Percentiles rank a stretch among this genome's conserved stretches.
Conservation (phyloP, 2,888 invertebrate species). For the Hypomecis atomaria region DNA sequence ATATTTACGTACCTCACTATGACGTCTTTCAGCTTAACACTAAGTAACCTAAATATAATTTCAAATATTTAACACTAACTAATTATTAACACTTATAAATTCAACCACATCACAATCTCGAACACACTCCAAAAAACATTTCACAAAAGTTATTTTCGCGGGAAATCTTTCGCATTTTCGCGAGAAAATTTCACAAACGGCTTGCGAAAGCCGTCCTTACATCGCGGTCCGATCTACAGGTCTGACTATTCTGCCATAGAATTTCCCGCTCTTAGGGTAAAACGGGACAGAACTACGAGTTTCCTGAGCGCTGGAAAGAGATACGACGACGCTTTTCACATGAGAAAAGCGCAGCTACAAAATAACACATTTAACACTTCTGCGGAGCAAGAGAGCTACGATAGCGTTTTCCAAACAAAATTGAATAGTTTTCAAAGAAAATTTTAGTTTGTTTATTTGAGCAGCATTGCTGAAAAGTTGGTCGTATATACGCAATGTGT, state of each 20-base stretch:
- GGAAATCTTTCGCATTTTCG: slow-evolving; percentile 35
- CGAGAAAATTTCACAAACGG: slow-evolving; percentile 44
- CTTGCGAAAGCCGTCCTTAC: slow-evolving; percentile 60
- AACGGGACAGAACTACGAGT: slow-evolving; percentile 49
- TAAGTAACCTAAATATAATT: slow-evolving; percentile 42
- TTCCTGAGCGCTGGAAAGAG: slow-evolving; percentile 49
- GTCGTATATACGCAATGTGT: slow-evolving; percentile 40
- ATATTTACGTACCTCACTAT: slow-evolving; percentile 69
- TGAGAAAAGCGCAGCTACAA: slow-evolving; percentile 57
- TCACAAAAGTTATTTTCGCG: slow-evolving; percentile 46
- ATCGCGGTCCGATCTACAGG: slow-evolving; percentile 74
- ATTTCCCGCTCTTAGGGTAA: slow-evolving; percentile 67
- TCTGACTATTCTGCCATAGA: slow-evolving; percentile 69
- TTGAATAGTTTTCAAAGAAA: neutral
- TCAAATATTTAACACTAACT: slow-evolving; percentile 34
- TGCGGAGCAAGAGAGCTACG: neutral
- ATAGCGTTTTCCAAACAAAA: neutral
- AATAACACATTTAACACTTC: neutral
- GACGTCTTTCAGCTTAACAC: slow-evolving; percentile 65
- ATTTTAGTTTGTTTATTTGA: neutral
- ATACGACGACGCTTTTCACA: slow-evolving; percentile 46
- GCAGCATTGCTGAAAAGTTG: neutral
- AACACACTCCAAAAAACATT: slow-evolving; percentile 6
- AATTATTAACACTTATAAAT: slow-evolving; percentile 27
- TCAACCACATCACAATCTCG: slow-evolving; percentile 49